Evolutionary conservation across 2,888 invertebrate species (phyloP), one percentile per base, ranked within the genome.

Genomic region (Bedellia somnulentella): DNA sequence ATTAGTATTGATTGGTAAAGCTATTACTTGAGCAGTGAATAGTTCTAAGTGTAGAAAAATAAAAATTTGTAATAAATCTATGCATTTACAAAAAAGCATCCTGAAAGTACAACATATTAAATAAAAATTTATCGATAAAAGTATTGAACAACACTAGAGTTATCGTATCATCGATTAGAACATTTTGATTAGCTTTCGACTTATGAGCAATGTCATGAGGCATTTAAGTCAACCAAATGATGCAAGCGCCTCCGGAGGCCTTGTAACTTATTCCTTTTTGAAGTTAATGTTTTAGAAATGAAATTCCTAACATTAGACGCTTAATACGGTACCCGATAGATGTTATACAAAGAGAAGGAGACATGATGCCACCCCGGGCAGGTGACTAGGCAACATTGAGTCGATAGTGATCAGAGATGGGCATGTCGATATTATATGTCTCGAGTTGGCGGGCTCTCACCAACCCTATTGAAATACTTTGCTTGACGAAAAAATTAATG

Each of bases 101-200:
- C n/a, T n/a, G n/a, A n/a, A n/a, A n/a, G n/a, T n/a, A n/a, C n/a
- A n/a, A n/a, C n/a, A n/a, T n/a, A n/a, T n/a, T n/a, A n/a, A n/a
- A n/a, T n/a, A n/a, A n/a, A n/a, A 34, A 27, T 33, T 25, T 37
- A 37, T 39, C 41, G 34, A 38, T 35, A 33, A 32, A 8, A 22
- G 6, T 24, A 24, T 15, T 21, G 46, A 42, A 44, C 68, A 57
- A 44, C 66, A 57, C 68, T 67, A 54, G 50, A 50, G 51, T 66
- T 67, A 71, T 71, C 70, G 64, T 61, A 54, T 67, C 64, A 67
- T 70, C 70, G 71, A 71, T 73, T 70, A 71, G 71, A 73, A 71
- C 71, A 73, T 71, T 73, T 73, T 73, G 71, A 73, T 71, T 71
- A 71, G 70, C 70, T 71, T 68, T 73, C 71, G 68, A 68, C 67